Evolutionary conservation across 1,140 invertebrate genomes (phyloP), one percentile per base, ranked within the genome.

Genomic region (Hypsibius dujardini): DNA sequence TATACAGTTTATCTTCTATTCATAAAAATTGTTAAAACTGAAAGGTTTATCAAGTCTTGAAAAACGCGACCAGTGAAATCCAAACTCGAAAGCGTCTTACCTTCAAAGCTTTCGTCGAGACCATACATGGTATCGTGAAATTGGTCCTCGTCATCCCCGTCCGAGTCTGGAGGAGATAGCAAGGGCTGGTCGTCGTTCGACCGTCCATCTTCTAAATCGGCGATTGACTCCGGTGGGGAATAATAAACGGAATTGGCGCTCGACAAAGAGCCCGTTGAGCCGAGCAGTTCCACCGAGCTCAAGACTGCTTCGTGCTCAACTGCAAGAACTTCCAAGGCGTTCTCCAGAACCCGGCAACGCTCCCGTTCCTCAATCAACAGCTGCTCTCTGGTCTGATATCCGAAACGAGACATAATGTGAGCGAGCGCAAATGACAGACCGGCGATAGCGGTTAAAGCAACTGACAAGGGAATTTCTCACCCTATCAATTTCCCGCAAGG

Each of bases 291-390:
- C 1, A 87, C 76, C 1, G 62, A 67, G 42, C 45, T 67, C 12
- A 67, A 42, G 12, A 67, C 62, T 70, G 85, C 85, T 77, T 86
- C 85, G 75, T 87, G 86, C 73, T 87, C 85, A 47, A 83, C 79
- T 0, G 86, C 86, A 42, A 87, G 76, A 14, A 85, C 85, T 71
- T 85, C 84, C 0, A 87, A 76, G 0, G 86, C 83, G 76, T 87
- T 85, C 77, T 87, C 84, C 45, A 87, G 77, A 1, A 87, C 84
- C 12, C 86, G 79, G 74, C 84, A 84, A 67, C 84, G 82, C 76
- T 87, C 86, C 73, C 76, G 77, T 73, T 86, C 83, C 73, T 83
- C 75, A 72, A 78, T 76, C 69, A 82, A 71, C 71, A 82, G 78
- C 12, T 79, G 70, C 71, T 77, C 74, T 70, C 79, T 73, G 2